Evolutionary conservation across 2,113 vertebrate species (phyloP).

Genomic region (Cettia cetti): DNA sequence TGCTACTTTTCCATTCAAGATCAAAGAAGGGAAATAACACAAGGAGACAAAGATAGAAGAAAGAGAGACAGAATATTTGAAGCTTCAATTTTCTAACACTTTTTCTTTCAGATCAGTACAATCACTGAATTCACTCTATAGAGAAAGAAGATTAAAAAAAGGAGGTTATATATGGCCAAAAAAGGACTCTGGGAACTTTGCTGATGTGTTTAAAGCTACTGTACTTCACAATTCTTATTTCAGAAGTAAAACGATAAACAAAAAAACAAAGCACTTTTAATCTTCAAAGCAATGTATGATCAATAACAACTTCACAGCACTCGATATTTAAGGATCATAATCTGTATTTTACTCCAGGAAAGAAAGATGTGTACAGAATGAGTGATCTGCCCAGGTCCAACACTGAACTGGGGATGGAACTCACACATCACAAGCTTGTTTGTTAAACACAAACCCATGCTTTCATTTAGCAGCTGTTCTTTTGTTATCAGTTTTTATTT

Average conservation of each 20-base stretch:
- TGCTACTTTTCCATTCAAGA: slow-evolving; percentile 12
- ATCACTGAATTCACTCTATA: background rate
- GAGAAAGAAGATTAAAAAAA: slow-evolving; percentile 24
- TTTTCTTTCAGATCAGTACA: slow-evolving; percentile 11
- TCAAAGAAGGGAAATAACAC: slow-evolving; percentile 21
- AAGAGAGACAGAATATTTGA: background rate
- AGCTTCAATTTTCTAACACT: slow-evolving; percentile 3
- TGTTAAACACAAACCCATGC: background rate
- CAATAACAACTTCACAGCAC: slow-evolving; percentile 33
- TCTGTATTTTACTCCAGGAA: slow-evolving; percentile 12
- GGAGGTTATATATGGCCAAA: background rate
- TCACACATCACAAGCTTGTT: background rate
- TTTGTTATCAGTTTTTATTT: background rate
- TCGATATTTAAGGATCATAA: background rate
- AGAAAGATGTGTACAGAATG: background rate
- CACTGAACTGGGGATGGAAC: background rate
- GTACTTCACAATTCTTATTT: slow-evolving; percentile 4
- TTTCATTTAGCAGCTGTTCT: background rate
- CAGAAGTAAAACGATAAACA: slow-evolving; percentile 48
- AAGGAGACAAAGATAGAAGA: background rate
- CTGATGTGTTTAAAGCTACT: slow-evolving; percentile 2
- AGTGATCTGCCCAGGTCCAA: background rate
- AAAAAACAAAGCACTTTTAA: slow-evolving; percentile 48
- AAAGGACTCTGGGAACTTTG: slow-evolving; percentile 5
- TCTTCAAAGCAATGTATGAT: slow-evolving; percentile 30